Evolutionary conservation across 2,888 invertebrate genomes (phyloP), one percentile per base, ranked within the genome.

Genomic region (Euplagia quadripunctaria): DNA sequence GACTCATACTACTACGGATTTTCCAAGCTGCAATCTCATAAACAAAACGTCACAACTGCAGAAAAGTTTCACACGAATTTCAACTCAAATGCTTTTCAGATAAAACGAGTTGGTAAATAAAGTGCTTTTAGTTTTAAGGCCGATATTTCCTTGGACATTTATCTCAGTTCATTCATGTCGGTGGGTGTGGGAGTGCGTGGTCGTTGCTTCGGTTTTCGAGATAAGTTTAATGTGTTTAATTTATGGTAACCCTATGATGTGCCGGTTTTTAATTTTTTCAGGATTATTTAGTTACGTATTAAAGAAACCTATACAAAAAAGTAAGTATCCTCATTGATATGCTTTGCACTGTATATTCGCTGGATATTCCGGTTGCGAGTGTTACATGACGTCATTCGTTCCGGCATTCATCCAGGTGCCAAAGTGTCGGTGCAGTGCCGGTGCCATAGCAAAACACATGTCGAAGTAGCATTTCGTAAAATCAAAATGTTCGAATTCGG

Each of bases 201-300:
- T 82, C 76, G 82, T 86, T 79, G 61, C 76, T 80, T 70, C 65
- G 72, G 72, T 78, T 79, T 31, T 64, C 46, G 17, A 52, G 78
- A 75, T 80, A 77, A 71, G 64, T 73, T 71, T 74, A 80, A 75
- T 76, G 61, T 61, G 31, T 71, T 75, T 82, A 82, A 84, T 83
- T 78, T 71, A 67, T n/a, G 70, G 51, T 71, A 82, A 83, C 77
- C 72, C 79, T 79, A 86, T 78, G 74, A 91, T 91, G 91, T 91
- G 91, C 74, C 85, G 90, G 52, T 81, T 83, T 75, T 76, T 83
- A 51, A 72, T 84, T 71, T 73, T 83, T 69, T 83, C 85, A 14
- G 83, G 83, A 4, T 71, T 82, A 4, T 85, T 83, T 16, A 76
- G 80, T 79, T 83, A 80, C 64, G 83, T 79, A 1, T 76, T 83